A percentile compares a stretch with the other conserved stretches of the same genome.
Evolutionary conservation across 2,113 vertebrate genomes (phyloP).

Genomic region (Paradoxurus hermaphroditus): DNA sequence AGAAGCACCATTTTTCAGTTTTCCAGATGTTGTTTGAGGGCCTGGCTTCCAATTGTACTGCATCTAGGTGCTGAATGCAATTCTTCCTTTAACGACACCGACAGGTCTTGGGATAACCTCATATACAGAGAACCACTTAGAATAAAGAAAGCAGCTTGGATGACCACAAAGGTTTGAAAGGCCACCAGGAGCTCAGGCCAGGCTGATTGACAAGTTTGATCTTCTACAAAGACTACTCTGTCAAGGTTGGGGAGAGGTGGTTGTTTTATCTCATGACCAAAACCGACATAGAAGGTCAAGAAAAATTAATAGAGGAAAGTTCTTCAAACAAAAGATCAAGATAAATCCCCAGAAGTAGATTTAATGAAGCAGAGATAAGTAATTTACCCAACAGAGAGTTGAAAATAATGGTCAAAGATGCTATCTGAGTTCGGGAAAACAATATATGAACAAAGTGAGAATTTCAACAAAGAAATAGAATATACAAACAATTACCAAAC

Average conservation of each 20-base stretch:
- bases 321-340: not conserved
- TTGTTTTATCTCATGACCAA: not conserved
- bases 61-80: not conserved
- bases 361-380: not conserved
- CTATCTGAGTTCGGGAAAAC: not conserved
- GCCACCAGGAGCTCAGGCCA: not conserved
- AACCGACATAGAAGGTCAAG: not conserved
- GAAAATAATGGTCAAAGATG: not conserved
- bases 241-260: not conserved
- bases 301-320: not conserved
- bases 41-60: not conserved
- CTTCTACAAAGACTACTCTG: not conserved
- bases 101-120: not conserved
- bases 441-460: not conserved
- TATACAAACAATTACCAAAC: not conserved
- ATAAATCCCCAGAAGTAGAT: not conserved
- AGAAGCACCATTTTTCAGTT: not conserved
- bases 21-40: not conserved
- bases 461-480: not conserved
- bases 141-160: not conserved
- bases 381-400: not conserved
- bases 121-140: not conserved
- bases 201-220: not conserved
- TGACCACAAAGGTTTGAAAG: not conserved
- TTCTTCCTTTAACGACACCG: not conserved